A percentile compares a stretch with the other conserved stretches of the same genome.
These are phyloP conservation scores for Calliphora vomitoria DNA, from an alignment of 2,888 invertebrate species.

Conservation along the genomic window DNA sequence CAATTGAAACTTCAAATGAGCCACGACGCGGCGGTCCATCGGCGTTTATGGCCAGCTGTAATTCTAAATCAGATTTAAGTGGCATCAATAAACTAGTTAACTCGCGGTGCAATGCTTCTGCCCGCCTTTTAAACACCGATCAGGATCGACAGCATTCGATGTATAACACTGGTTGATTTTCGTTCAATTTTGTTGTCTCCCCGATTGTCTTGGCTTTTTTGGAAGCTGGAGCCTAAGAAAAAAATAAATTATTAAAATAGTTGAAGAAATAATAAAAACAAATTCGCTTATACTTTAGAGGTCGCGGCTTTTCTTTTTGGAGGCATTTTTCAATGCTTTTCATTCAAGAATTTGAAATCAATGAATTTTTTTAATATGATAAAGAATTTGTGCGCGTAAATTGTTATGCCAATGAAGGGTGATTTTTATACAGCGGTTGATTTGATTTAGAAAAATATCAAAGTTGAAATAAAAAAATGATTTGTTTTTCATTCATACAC, in stretches of 20 bases:
- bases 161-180: conserved; percentile 78
- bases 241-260: not conserved
- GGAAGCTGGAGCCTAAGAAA: conserved; percentile 10
- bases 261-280: not conserved
- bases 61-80: conserved; percentile 75
- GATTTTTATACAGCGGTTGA: conserved; percentile 9
- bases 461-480: too few relatives aligned
- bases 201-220: conserved; percentile 48
- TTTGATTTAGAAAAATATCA: not conserved
- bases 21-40: conserved; percentile 81
- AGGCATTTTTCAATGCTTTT: conserved; percentile 70
- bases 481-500: too few relatives aligned
- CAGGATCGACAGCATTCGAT: conserved; percentile 83
- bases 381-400: conserved; percentile 32
- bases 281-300: conserved; percentile 13
- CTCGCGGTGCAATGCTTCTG: conserved; percentile 80
- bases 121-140: conserved; percentile 82
- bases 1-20: conserved; percentile 81
- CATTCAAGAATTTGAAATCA: conserved; percentile 3
- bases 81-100: conserved; percentile 74
- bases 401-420: too few relatives aligned
- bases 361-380: not conserved
- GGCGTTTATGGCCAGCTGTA: conserved; percentile 80
- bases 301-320: conserved; percentile 74
- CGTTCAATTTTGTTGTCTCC: conserved; percentile 64